phyloP scores from a whole-genome alignment of 2,888 invertebrate species.

The Drosophila peninsularis region DNA sequence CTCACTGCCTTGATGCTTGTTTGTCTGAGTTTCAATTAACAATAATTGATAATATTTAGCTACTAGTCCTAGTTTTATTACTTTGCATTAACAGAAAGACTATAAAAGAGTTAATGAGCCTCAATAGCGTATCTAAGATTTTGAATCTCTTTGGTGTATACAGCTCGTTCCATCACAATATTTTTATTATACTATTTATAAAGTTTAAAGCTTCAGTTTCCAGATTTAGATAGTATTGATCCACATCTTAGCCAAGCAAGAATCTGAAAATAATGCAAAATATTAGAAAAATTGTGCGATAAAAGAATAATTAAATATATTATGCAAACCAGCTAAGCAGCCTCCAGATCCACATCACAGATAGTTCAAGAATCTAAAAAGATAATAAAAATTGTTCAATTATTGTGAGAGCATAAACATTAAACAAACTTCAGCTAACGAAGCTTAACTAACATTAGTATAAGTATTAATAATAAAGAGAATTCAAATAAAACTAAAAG shows the following conservation, averaged over 20 bases:
- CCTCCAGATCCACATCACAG: accelerated
- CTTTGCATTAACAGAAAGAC: too few relatives aligned
- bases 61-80: not conserved
- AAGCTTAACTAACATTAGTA: not conserved
- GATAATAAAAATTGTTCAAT: not conserved
- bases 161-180: not conserved
- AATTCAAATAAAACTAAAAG: not conserved
- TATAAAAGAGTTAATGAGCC: not conserved
- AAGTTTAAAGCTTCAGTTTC: not conserved
- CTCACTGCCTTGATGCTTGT: not conserved
- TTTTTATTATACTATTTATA: not conserved
- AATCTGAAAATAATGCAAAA: slow-evolving; percentile 23
- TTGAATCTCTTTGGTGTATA: not conserved
- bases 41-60: not conserved
- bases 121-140: not conserved
- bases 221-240: too few relatives aligned
- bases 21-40: too few relatives aligned
- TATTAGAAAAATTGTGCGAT: slow-evolving; percentile 11
- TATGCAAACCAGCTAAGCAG: slow-evolving; percentile 33
- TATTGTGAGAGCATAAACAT: not conserved
- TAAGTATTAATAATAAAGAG: not conserved
- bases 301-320: not conserved
- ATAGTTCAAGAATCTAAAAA: slow-evolving; percentile 16
- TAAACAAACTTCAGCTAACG: not conserved
- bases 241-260: not conserved